These are phyloP conservation scores for Torymus aiolomorphi DNA, from an alignment of 2,888 invertebrate species.

Conservation along the genomic window DNA sequence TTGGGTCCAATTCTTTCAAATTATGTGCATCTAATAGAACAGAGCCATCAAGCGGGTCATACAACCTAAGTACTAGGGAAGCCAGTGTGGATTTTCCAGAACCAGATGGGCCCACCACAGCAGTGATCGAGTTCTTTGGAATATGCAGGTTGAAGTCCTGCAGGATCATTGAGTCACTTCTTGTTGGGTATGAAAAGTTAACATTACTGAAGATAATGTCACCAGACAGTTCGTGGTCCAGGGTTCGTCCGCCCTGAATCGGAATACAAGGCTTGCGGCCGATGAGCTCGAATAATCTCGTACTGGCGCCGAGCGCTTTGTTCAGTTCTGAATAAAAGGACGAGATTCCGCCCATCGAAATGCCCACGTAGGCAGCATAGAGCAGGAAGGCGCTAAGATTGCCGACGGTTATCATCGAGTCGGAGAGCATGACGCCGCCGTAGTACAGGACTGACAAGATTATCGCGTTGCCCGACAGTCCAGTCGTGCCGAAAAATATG, in stretches of 20 bases:
- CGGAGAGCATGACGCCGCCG: constrained; percentile 92
- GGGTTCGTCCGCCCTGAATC: constrained; percentile 77
- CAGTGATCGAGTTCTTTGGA: constrained; percentile 84
- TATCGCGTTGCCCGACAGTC: constrained; percentile 92
- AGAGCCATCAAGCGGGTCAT: constrained; percentile 86
- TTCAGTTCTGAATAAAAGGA: constrained; percentile 96
- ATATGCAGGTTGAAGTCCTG: constrained; percentile 82
- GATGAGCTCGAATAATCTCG: constrained; percentile 91
- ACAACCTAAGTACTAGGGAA: constrained; percentile 87
- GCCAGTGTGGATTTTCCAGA: constrained; percentile 97
- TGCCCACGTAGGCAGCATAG: constrained; percentile 95
- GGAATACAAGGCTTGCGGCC: constrained; percentile 89
- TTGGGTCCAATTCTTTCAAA: constrained; percentile 85
- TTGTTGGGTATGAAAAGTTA: constrained; percentile 84
- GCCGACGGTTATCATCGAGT: constrained; percentile 87
- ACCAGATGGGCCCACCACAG: constrained; percentile 92
- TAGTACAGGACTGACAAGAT: constrained; percentile 94
- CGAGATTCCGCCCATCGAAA: constrained; percentile 92
- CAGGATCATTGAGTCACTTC: constrained; percentile 80
- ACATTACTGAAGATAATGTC: constrained; percentile 86
- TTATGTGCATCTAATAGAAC: constrained; percentile 87
- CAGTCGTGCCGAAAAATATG: constrained; percentile 93
- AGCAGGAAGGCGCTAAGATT: constrained; percentile 94
- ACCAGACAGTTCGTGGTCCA: constrained; percentile 77
- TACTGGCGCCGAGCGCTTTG: constrained; percentile 93